phyloP scores from a whole-genome alignment of 2,888 invertebrate species.

The Lithodes maja region DNA sequence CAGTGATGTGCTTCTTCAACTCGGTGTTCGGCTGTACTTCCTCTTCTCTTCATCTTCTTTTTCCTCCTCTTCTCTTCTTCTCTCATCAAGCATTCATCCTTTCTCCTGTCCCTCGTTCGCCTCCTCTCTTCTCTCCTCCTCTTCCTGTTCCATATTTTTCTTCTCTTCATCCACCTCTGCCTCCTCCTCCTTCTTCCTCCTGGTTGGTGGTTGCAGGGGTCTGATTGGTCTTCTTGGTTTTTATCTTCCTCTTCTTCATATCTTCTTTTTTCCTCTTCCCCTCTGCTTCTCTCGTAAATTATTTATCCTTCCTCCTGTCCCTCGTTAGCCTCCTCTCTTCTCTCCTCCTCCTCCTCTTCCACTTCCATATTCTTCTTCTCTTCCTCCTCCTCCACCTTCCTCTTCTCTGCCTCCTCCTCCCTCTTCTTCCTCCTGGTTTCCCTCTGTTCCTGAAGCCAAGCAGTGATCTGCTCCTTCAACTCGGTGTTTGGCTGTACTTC shows the following conservation, averaged over 20 bases:
- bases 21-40: conserved; percentile 88
- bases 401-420: background rate
- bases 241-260: background rate
- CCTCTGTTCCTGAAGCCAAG: conserved; percentile 82
- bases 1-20: conserved; percentile 84
- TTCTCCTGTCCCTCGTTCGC: background rate
- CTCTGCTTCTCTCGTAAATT: background rate
- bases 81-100: background rate
- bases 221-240: background rate
- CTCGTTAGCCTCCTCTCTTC: background rate
- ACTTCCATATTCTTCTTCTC: background rate
- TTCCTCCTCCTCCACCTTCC: background rate
- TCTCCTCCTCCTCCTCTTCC: background rate
- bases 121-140: background rate
- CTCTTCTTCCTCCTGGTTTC: background rate
- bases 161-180: background rate
- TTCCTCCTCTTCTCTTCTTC: too few species aligned
- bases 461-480: conserved; percentile 84
- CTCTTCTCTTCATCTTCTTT: conserved; percentile 76
- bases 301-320: background rate
- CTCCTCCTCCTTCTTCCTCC: background rate
- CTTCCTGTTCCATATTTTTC: background rate
- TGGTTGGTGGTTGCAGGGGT: background rate
- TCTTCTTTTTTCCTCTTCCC: background rate
- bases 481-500: conserved; percentile 88